phyloP scores from a whole-genome alignment of 2,113 vertebrate species.

The Montifringilla adamsi region DNA sequence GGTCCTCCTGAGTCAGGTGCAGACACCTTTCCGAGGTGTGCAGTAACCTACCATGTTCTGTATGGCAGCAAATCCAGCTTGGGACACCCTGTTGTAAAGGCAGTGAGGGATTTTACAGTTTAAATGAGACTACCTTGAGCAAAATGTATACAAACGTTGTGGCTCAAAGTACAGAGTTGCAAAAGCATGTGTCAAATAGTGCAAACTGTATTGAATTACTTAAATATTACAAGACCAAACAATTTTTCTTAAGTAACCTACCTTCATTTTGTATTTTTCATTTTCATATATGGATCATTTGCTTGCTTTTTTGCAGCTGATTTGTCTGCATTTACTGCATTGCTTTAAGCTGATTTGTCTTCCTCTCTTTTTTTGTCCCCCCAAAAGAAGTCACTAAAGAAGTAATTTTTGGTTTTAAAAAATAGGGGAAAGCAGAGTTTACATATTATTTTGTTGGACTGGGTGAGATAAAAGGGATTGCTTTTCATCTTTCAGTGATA shows the following conservation, averaged over 20 bases:
- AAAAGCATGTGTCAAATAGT: too few relatives aligned
- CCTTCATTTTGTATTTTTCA: background rate
- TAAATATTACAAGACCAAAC: background rate
- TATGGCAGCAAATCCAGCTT: background rate
- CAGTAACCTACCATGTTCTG: background rate
- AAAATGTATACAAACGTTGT: background rate
- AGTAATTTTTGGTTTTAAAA: background rate
- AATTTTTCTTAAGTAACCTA: background rate
- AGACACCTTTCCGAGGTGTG: background rate
- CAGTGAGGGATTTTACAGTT: background rate
- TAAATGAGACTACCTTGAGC: background rate
- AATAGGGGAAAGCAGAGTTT: background rate
- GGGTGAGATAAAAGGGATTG: background rate
- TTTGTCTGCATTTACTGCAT: background rate
- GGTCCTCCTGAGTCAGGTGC: too few relatives aligned
- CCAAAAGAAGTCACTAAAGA: background rate
- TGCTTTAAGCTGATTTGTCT: background rate
- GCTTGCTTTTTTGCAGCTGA: background rate
- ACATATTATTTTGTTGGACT: background rate
- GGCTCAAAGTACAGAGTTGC: background rate
- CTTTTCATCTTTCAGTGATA: background rate
- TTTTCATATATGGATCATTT: background rate
- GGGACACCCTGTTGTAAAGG: background rate
- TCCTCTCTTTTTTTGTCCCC: background rate
- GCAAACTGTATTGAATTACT: background rate